Percentiles rank a stretch among this genome's conserved stretches.
Evolutionary conservation across 2,888 invertebrate genomes (phyloP).

Genomic region (Gasteruption jaculator): DNA sequence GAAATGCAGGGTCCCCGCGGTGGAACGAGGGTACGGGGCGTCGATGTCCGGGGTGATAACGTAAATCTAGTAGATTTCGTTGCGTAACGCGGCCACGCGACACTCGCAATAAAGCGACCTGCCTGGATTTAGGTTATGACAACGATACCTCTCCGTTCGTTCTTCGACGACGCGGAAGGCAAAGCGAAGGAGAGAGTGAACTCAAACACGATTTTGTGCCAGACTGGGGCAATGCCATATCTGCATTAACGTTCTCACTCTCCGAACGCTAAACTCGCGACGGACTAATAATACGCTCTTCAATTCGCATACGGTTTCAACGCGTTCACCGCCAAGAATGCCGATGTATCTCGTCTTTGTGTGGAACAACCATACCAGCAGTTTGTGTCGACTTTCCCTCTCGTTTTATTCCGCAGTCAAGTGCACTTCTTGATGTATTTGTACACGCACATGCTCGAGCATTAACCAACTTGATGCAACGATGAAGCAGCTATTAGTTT

Average conservation of each 20-base stretch:
- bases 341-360: too few relatives aligned
- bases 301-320: constrained; percentile 15
- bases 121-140: constrained; percentile 44
- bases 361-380: too few relatives aligned
- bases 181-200: constrained; percentile 12
- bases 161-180: constrained; percentile 20
- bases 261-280: constrained; percentile 37
- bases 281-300: constrained; percentile 39
- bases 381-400: too few relatives aligned
- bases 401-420: constrained; percentile 16
- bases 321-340: constrained; percentile 12
- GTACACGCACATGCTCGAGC: too few relatives aligned
- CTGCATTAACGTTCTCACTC: constrained; percentile 42
- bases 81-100: constrained; percentile 40
- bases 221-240: constrained; percentile 45
- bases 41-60: too few relatives aligned
- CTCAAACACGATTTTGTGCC: constrained; percentile 37
- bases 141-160: constrained; percentile 35
- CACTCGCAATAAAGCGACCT: constrained; percentile 36
- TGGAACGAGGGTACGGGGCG: too few relatives aligned
- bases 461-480: constrained; percentile 28
- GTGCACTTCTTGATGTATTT: too few relatives aligned
- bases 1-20: too few relatives aligned
- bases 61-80: constrained; percentile 37
- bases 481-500: constrained; percentile 30